A percentile compares a stretch with the other conserved stretches of the same genome.
Evolutionary conservation across 2,888 invertebrate species (phyloP).

Genomic region (Netelia inedita): DNA sequence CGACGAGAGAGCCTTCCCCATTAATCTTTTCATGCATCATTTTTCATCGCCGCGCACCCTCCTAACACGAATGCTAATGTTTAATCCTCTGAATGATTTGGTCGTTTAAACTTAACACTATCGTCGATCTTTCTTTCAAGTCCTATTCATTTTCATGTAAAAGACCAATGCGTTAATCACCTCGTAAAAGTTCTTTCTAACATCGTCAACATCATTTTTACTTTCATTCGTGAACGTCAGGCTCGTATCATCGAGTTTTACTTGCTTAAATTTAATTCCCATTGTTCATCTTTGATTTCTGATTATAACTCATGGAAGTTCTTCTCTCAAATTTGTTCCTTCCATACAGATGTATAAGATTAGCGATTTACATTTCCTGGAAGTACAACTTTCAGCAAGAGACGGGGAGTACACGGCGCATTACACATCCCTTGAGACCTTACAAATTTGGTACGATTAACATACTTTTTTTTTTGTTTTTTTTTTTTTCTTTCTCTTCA

Average conservation of each 20-base stretch:
- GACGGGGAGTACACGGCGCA: not conserved
- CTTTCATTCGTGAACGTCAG: not conserved
- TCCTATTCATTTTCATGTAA: not conserved
- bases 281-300: not conserved
- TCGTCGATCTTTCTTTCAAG: not conserved
- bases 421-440: not conserved
- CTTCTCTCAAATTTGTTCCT: not conserved
- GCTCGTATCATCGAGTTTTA: not conserved
- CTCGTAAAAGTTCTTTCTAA: not conserved
- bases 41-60: not conserved
- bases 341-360: not conserved
- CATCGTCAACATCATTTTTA: not conserved
- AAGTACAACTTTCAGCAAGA: conserved; percentile 2
- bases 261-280: not conserved
- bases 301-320: not conserved
- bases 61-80: not conserved
- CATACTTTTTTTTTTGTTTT: not conserved
- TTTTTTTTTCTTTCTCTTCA: not conserved
- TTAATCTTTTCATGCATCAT: not conserved
- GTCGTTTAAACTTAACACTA: not conserved
- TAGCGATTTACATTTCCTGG: conserved; percentile 2
- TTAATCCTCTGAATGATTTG: not conserved
- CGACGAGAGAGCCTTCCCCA: not conserved
- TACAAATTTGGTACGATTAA: not conserved
- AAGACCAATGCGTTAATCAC: not conserved